These are phyloP conservation scores for Eulimnadia texana DNA, from an alignment of 1,140 invertebrate genomes.

Conservation along the genomic window DNA sequence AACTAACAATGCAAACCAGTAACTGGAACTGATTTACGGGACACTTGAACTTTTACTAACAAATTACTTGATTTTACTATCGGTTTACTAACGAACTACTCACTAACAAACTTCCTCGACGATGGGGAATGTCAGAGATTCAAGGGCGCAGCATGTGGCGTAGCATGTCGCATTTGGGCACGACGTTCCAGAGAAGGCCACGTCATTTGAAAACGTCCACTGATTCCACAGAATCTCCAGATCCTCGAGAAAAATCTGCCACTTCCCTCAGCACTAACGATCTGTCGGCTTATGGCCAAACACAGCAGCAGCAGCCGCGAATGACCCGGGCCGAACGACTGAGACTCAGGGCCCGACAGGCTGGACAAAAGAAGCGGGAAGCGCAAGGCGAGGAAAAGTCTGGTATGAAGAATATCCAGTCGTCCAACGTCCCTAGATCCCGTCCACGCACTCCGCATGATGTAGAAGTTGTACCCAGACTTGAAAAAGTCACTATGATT, in stretches of 20 bases:
- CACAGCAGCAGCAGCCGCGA: constrained; percentile 31
- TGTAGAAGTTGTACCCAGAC: constrained; percentile 11
- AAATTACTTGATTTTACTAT: too few species aligned
- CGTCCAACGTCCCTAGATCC: constrained; percentile 12
- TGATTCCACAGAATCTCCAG: not conserved
- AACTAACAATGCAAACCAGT: too few species aligned
- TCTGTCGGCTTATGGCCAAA: constrained; percentile 38
- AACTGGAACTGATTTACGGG: too few species aligned
- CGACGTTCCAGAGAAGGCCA: constrained; percentile 6
- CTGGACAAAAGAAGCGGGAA: constrained; percentile 23
- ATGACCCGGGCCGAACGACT: constrained; percentile 39
- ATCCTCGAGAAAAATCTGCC: not conserved
- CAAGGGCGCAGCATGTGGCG: not conserved
- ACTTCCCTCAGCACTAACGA: constrained; percentile 20
- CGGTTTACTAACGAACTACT: too few species aligned
- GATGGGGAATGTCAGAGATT: not conserved
- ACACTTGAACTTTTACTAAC: too few species aligned
- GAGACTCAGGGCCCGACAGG: constrained; percentile 32
- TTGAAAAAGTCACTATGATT: too few species aligned
- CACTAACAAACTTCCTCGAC: too few species aligned
- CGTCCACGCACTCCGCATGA: constrained; percentile 2
- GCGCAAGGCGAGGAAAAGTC: not conserved
- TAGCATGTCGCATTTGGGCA: constrained; percentile 3
- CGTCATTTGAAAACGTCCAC: not conserved
- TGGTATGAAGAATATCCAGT: too few species aligned